phyloP scores from a whole-genome alignment of 2,113 vertebrate species.

The Anthoscopus minutus region DNA sequence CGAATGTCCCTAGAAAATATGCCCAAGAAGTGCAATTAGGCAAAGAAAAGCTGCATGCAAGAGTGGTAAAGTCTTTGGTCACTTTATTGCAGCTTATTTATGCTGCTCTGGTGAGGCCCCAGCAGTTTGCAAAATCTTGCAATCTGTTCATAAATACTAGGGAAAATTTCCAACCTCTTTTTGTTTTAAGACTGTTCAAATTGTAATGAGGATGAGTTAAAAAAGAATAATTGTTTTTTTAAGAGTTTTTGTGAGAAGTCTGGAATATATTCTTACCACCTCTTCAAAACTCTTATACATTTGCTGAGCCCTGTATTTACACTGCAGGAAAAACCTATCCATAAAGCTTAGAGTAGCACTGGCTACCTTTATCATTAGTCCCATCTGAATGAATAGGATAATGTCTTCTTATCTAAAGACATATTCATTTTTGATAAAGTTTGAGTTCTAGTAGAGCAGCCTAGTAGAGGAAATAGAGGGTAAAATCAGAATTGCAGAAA shows the following conservation, averaged over 20 bases:
- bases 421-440: background rate
- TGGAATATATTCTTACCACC: background rate
- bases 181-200: background rate
- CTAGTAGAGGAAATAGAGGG: background rate
- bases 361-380: background rate
- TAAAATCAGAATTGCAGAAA: background rate
- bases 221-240: background rate
- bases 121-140: background rate
- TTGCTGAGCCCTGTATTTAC: background rate
- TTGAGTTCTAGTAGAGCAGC: background rate
- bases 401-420: background rate
- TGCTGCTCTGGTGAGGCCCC: background rate
- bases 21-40: background rate
- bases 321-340: background rate
- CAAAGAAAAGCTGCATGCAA: background rate
- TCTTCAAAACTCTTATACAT: background rate
- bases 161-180: background rate
- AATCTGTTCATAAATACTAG: background rate
- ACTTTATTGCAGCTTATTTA: background rate
- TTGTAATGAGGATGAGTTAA: background rate
- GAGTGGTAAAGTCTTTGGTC: background rate
- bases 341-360: background rate
- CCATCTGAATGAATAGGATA: background rate
- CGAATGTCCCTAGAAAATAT: background rate
- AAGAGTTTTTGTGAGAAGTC: background rate